These are phyloP conservation scores for Taurulus bubalis DNA, from an alignment of 2,113 vertebrate species.

Conservation along the genomic window DNA sequence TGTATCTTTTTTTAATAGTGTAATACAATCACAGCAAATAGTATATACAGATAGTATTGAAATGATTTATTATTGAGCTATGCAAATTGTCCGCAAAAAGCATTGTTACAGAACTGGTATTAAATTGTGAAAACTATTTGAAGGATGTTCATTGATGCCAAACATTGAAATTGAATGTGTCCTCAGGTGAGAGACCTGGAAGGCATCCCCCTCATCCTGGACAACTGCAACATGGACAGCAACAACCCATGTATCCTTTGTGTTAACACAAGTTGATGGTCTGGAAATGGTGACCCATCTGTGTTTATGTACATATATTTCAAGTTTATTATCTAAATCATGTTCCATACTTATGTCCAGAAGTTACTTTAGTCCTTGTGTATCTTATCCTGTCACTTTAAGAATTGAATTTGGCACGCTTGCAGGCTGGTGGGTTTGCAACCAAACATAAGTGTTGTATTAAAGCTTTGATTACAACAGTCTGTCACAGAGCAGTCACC, in stretches of 20 bases:
- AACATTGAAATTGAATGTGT: conserved; percentile 20
- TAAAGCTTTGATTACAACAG: conserved; percentile 7
- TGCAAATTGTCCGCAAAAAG: background rate
- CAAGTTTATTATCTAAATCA: conserved; percentile 2
- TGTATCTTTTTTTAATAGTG: background rate
- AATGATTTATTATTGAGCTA: background rate
- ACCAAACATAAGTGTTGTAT: conserved; percentile 7
- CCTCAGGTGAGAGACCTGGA: conserved; percentile 90
- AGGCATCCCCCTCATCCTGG: conserved; percentile 93
- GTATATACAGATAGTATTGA: background rate
- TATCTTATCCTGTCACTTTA: background rate
- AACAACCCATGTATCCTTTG: conserved; percentile 99
- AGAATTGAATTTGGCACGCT: conserved; percentile 10
- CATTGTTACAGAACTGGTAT: background rate
- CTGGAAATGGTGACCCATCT: conserved; percentile 2
- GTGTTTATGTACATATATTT: conserved; percentile 10
- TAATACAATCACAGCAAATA: background rate
- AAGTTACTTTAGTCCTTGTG: background rate
- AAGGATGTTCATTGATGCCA: background rate
- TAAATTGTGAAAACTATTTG: background rate
- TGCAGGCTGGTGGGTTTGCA: conserved; percentile 7
- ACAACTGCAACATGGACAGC: conserved; percentile 94
- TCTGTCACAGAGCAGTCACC: background rate
- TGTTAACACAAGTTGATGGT: conserved; percentile 1
- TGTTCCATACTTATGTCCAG: conserved; percentile 11